Evolutionary conservation across 2,888 invertebrate species (phyloP).

Genomic region (Physocephala rufipes): DNA sequence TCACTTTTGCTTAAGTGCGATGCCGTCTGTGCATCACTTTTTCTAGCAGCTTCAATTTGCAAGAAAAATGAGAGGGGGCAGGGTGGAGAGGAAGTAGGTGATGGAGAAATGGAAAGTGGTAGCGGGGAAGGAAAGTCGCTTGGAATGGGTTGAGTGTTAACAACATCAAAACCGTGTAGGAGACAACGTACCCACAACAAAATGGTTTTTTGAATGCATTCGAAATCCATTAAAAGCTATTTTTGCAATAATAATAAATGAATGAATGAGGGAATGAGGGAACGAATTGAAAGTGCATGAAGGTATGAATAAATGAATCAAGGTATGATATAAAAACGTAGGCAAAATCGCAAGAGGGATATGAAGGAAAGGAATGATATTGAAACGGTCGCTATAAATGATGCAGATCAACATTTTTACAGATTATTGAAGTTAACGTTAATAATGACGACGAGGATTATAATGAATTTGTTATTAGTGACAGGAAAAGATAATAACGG

Average conservation of each 20-base stretch:
- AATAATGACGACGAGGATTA: background rate
- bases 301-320: constrained; percentile 3
- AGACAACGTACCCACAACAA: constrained; percentile 35
- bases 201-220: constrained; percentile 48
- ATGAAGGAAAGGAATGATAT: constrained; percentile 2
- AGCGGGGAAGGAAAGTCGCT: background rate
- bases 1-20: constrained; percentile 40
- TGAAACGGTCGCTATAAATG: constrained; percentile 31
- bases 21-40: constrained; percentile 15
- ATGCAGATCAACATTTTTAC: constrained; percentile 32
- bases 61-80: background rate
- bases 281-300: background rate
- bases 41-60: constrained; percentile 7
- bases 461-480: background rate
- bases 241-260: constrained; percentile 55
- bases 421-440: constrained; percentile 29
- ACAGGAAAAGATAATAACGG: background rate
- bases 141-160: background rate
- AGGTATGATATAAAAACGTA: background rate
- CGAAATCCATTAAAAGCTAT: constrained; percentile 64
- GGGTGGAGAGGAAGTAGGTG: background rate
- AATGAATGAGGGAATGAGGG: constrained; percentile 13
- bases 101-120: background rate
- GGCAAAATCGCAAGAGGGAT: background rate
- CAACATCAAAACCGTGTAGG: background rate